phyloP scores from a whole-genome alignment of 2,797 vertebrate species.

The Eospalax fontanierii region DNA sequence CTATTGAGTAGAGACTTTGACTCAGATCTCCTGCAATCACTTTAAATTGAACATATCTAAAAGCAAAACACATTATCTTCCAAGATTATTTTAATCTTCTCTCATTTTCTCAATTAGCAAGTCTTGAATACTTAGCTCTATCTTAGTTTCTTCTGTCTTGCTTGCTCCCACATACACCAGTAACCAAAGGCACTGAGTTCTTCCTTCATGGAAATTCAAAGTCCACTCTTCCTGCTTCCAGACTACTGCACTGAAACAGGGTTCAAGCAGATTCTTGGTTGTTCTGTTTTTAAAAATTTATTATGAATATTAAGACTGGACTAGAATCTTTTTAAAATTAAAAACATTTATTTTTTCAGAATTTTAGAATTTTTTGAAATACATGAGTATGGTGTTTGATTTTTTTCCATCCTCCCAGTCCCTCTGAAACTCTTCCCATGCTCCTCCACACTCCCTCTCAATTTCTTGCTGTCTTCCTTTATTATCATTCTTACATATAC shows the following conservation, averaged over 20 bases:
- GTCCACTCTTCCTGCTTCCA: not conserved
- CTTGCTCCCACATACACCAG: not conserved
- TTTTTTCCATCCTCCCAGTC: too few relatives aligned
- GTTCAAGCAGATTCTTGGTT: not conserved
- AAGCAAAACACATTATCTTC: slow-evolving; percentile 63
- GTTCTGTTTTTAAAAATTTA: not conserved
- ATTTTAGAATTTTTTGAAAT: too few relatives aligned
- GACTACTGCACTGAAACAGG: not conserved
- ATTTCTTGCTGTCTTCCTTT: too few relatives aligned
- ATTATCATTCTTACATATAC: too few relatives aligned
- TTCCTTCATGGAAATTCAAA: not conserved
- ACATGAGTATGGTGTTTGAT: too few relatives aligned
- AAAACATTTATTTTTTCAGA: too few relatives aligned
- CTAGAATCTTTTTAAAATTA: too few relatives aligned
- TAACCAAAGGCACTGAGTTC: slow-evolving; percentile 54
- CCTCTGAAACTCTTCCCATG: too few relatives aligned
- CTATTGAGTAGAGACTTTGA: slow-evolving; percentile 42
- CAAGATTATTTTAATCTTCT: slow-evolving; percentile 67
- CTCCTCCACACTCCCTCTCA: too few relatives aligned
- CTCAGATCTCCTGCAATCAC: slow-evolving; percentile 28
- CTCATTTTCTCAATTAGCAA: slow-evolving; percentile 65
- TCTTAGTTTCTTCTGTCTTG: slow-evolving; percentile 32
- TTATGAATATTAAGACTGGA: too few relatives aligned
- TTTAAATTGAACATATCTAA: slow-evolving; percentile 62
- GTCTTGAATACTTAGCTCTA: slow-evolving; percentile 17